Evolutionary conservation across 1,140 invertebrate species (phyloP).

Genomic region (Macrostomum lignano): DNA sequence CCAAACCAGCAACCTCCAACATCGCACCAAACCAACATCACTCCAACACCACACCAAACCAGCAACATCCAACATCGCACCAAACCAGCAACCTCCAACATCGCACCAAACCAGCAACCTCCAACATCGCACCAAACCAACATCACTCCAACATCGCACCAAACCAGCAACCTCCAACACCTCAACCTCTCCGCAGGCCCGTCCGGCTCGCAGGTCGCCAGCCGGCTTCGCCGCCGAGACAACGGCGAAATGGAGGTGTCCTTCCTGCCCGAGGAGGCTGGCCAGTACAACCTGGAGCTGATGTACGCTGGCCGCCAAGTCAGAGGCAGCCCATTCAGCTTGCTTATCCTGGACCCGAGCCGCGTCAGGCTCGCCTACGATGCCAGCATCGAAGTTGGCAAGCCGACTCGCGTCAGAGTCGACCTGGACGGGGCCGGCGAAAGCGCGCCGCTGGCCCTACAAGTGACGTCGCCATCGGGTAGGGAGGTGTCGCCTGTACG

Average conservation of each 20-base stretch:
- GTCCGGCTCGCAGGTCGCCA: slow-evolving; percentile 65
- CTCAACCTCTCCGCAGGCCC: slow-evolving; percentile 60
- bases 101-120: too few relatives aligned
- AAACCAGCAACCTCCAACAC: too few relatives aligned
- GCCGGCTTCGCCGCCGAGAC: slow-evolving; percentile 78
- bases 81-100: too few relatives aligned
- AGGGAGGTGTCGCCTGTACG: slow-evolving; percentile 32
- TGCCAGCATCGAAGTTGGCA: slow-evolving; percentile 26
- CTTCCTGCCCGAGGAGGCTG: slow-evolving; percentile 67
- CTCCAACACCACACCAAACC: too few relatives aligned
- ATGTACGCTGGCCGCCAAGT: slow-evolving; percentile 59
- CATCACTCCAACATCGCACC: too few relatives aligned
- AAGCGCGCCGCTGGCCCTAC: slow-evolving; percentile 10
- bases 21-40: too few relatives aligned
- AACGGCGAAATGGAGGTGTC: slow-evolving; percentile 75
- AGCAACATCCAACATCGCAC: too few relatives aligned
- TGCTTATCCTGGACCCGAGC: slow-evolving; percentile 60
- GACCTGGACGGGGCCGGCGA: slow-evolving; percentile 13
- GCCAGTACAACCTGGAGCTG: slow-evolving; percentile 55
- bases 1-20: too few relatives aligned
- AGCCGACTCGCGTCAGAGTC: slow-evolving; percentile 16
- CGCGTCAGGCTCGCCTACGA: slow-evolving; percentile 31
- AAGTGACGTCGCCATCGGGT: slow-evolving; percentile 40
- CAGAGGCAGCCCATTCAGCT: slow-evolving; percentile 63
- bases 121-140: too few relatives aligned